Evolutionary conservation across 2,113 vertebrate species (phyloP), one percentile per base, ranked within the genome.

Genomic region (Periophthalmodon schlosseri): DNA sequence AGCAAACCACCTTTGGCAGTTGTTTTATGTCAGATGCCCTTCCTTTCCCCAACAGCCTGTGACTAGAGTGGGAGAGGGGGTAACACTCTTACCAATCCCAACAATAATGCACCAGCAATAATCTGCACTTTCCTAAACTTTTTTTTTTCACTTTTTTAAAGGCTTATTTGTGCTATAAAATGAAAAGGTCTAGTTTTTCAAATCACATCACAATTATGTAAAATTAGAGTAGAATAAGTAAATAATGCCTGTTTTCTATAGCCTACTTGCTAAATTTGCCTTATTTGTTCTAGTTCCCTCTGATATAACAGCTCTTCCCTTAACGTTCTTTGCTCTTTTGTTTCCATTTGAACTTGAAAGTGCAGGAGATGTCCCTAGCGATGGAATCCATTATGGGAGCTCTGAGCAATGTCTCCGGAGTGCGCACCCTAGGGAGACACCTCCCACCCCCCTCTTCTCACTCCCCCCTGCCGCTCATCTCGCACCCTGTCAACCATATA

Each of bases 381-480:
- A 58, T 67, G 47, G 11, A 33, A 71, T 54, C 67, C 39, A 73
- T 80, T 44, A 68, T 72, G 61, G 63, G 69, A 70, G 75, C 78
- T 83, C 60, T 49, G 21, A 66, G 61, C 28, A 15, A 44, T 28
- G 39, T 84, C 68, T 79, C 75, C 73, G 20, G 70, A 77, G 78
- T 39, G 6, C 65, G 70, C 75, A 75, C 75, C 67, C 75, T 2
- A 3, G 56, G 67, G 76, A 72, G 23, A 72, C 24, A 52, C 46
- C 60, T 72, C 16, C 75, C 16, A 2, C 60, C 23, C 23, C 65
- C 33, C 28, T 28, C 2, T 56, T 15, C 21, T 52, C 39, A n/a
- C 58, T 16, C 24, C 66, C 58, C 74, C 61, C 58, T 9, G 24
- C 54, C 2, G 28, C 66, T 73, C 16, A 11, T 71, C 54, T 69